phyloP scores from a whole-genome alignment of 2,888 invertebrate genomes.

The Choreutis nemorana region DNA sequence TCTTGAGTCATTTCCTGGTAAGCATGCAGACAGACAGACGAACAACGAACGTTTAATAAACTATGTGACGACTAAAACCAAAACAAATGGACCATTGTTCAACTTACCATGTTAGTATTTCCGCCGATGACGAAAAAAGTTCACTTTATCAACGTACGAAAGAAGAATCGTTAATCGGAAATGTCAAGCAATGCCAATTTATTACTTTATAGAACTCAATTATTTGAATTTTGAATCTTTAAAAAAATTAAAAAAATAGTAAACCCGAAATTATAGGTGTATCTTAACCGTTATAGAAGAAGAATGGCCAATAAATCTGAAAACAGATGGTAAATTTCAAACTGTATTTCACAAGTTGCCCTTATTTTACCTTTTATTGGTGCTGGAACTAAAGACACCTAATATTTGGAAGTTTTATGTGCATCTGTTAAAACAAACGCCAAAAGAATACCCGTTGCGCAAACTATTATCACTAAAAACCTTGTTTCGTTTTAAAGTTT shows the following conservation, averaged over 20 bases:
- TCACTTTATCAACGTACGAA: too few relatives aligned
- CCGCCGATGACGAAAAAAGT: slow-evolving; percentile 35
- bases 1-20: slow-evolving; percentile 48
- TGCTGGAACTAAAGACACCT: slow-evolving; percentile 25
- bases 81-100: slow-evolving; percentile 44
- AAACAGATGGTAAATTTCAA: slow-evolving; percentile 23
- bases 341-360: not conserved
- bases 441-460: too few relatives aligned
- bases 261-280: too few relatives aligned
- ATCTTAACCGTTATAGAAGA: too few relatives aligned
- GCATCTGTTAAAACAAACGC: slow-evolving; percentile 50
- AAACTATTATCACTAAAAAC: slow-evolving; percentile 16
- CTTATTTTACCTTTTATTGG: slow-evolving; percentile 22
- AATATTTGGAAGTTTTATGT: slow-evolving; percentile 29
- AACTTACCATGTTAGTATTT: slow-evolving; percentile 36
- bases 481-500: too few relatives aligned
- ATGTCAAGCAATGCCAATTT: too few relatives aligned
- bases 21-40: slow-evolving; percentile 19
- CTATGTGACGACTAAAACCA: slow-evolving; percentile 27
- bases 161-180: too few relatives aligned
- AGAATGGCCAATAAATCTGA: too few relatives aligned
- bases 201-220: too few relatives aligned
- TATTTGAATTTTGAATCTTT: too few relatives aligned
- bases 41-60: slow-evolving; percentile 19
- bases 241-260: too few relatives aligned